Evolutionary conservation across 92 coral and sea anemone species (phyloP).

Genomic region (Virgularia gustaviana): DNA sequence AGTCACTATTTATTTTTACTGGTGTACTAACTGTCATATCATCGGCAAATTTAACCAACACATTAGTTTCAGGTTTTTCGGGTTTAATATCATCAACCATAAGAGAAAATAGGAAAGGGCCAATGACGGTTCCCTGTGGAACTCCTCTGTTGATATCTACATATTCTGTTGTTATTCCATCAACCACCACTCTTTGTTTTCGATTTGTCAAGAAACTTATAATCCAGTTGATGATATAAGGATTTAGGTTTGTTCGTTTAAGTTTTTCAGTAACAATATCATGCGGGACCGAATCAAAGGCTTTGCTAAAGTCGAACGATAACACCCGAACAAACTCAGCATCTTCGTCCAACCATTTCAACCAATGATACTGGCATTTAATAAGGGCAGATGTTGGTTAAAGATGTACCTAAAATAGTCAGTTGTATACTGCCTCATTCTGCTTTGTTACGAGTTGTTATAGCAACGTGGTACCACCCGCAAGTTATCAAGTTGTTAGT

Average conservation of each 20-base stretch:
- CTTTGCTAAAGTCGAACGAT: conserved; percentile 41
- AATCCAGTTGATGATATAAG: conserved; percentile 39
- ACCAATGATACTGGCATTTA: conserved; percentile 28
- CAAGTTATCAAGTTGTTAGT: too few relatives aligned
- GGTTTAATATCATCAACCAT: conserved; percentile 40
- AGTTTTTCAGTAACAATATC: conserved; percentile 33
- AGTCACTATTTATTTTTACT: too few relatives aligned
- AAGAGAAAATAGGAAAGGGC: conserved; percentile 44
- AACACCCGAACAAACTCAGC: conserved; percentile 38
- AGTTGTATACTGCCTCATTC: too few relatives aligned
- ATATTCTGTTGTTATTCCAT: conserved; percentile 19
- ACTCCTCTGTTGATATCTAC: conserved; percentile 45
- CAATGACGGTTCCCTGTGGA: conserved; percentile 46
- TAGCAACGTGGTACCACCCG: too few relatives aligned
- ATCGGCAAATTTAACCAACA: conserved; percentile 33
- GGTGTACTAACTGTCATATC: too few relatives aligned
- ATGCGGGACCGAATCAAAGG: conserved; percentile 42
- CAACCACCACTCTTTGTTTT: conserved; percentile 43
- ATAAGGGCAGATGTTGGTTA: conserved; percentile 42
- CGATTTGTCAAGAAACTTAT: conserved; percentile 24
- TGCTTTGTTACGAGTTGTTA: too few relatives aligned
- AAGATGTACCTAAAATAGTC: too few relatives aligned
- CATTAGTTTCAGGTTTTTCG: conserved; percentile 8
- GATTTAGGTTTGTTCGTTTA: conserved; percentile 22
- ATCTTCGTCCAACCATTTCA: conserved; percentile 38